Conservation (phyloP, 2,797 vertebrate genomes). For the Enteromius argenteus region DNA sequence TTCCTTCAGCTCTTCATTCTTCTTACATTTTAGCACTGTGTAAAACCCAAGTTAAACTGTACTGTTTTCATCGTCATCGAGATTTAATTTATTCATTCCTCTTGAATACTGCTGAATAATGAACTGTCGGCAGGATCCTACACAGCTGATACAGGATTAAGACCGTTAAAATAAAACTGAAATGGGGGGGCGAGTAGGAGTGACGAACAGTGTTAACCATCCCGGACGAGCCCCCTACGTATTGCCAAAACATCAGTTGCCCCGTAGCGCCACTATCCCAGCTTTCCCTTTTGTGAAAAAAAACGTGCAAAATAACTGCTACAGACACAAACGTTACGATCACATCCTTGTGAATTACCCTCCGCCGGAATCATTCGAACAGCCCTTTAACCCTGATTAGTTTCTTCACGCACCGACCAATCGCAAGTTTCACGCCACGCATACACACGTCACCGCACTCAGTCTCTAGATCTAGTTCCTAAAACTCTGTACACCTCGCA, state of each 20-base stretch:
- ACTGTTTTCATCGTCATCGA: constrained; percentile 73
- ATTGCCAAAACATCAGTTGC: constrained; percentile 73
- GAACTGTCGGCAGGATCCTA: constrained; percentile 86
- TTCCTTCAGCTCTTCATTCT: constrained; percentile 82
- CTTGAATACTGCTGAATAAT: constrained; percentile 81
- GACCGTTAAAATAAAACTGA: constrained; percentile 57
- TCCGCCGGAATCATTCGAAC: constrained; percentile 4
- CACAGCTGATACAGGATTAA: constrained; percentile 65
- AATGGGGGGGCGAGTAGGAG: constrained; percentile 61
- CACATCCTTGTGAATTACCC: constrained; percentile 6
- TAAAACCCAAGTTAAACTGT: constrained; percentile 86
- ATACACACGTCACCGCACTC: background rate
- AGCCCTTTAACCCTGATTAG: constrained; percentile 22
- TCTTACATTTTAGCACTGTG: constrained; percentile 79
- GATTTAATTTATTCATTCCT: constrained; percentile 75
- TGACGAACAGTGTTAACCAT: constrained; percentile 68
- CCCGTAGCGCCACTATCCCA: constrained; percentile 79
- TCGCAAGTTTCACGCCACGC: constrained; percentile 23
- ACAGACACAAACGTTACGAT: constrained; percentile 24
- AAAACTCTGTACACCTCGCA: constrained; percentile 18
- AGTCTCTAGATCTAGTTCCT: background rate
- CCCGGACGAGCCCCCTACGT: constrained; percentile 68
- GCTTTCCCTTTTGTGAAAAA: constrained; percentile 61
- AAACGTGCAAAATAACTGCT: constrained; percentile 10
- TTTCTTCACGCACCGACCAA: constrained; percentile 20